A percentile compares a stretch with the other conserved stretches of the same genome.
These are phyloP conservation scores for Papilio gigon DNA, from an alignment of 2,888 invertebrate genomes.

Conservation along the genomic window DNA sequence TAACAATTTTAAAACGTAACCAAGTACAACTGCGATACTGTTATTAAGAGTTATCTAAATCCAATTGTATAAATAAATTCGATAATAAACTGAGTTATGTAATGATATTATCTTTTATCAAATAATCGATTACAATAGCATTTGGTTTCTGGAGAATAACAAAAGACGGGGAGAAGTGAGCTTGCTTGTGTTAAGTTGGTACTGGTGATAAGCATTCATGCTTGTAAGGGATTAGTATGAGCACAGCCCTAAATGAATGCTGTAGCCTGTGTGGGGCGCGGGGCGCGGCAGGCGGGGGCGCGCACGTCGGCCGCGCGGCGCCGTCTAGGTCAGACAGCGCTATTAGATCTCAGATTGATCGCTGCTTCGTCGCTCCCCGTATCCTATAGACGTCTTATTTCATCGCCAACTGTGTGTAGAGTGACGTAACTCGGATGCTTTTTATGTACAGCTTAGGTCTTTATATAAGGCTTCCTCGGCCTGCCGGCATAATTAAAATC, in stretches of 20 bases:
- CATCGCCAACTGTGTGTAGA: slow-evolving; percentile 48
- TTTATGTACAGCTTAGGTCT: slow-evolving; percentile 55
- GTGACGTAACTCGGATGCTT: slow-evolving; percentile 50
- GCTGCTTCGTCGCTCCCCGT: slow-evolving; percentile 61
- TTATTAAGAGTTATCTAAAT: slow-evolving; percentile 19
- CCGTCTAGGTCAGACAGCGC: slow-evolving; percentile 74
- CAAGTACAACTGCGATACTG: not conserved
- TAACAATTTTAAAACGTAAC: not conserved
- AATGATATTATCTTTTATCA: slow-evolving; percentile 6
- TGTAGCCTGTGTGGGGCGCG: slow-evolving; percentile 57
- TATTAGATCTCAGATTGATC: slow-evolving; percentile 77
- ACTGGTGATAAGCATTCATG: slow-evolving; percentile 5
- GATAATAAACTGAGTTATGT: slow-evolving; percentile 3
- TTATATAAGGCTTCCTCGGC: slow-evolving; percentile 63
- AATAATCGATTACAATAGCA: not conserved
- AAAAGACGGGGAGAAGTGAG: not conserved
- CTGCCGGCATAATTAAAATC: slow-evolving; percentile 56
- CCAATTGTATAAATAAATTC: not conserved
- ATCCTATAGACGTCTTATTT: slow-evolving; percentile 58
- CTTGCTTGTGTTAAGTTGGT: not conserved
- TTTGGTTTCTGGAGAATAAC: not conserved
- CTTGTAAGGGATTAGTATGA: slow-evolving; percentile 25
- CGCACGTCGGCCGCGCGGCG: slow-evolving; percentile 71
- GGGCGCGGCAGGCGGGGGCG: slow-evolving; percentile 53
- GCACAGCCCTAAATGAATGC: slow-evolving; percentile 42